Conservation (phyloP, 1,140 invertebrate genomes). For the Bombus waltoni region DNA sequence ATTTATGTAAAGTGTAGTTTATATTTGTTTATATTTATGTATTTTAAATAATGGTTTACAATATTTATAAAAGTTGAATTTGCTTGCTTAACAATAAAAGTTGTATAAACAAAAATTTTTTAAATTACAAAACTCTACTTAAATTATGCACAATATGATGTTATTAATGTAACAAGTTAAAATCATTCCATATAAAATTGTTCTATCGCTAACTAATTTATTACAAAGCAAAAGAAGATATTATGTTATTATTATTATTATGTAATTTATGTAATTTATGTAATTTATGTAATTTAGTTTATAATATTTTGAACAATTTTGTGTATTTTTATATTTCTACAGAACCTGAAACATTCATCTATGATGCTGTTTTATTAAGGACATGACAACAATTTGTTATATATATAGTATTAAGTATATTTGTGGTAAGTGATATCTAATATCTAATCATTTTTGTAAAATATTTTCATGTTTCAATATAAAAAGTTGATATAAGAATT, state of each 20-base stretch:
- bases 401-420: conserved; percentile 13
- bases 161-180: background rate
- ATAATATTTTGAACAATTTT: background rate
- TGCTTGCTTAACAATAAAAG: background rate
- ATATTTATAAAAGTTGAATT: background rate
- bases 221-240: background rate
- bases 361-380: conserved; percentile 26
- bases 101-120: background rate
- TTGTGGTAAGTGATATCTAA: conserved; percentile 24
- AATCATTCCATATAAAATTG: background rate
- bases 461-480: background rate
- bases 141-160: background rate
- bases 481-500: background rate
- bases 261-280: background rate
- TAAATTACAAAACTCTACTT: background rate
- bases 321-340: conserved; percentile 12
- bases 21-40: background rate
- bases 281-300: background rate
- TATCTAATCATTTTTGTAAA: background rate
- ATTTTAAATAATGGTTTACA: background rate
- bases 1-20: background rate
- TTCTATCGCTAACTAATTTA: background rate
- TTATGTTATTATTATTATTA: background rate
- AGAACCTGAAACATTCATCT: conserved; percentile 8
- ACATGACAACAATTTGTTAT: conserved; percentile 38